A percentile compares a stretch with the other conserved stretches of the same genome.
These are phyloP conservation scores for Phrynosoma platyrhinos DNA, from an alignment of 2,113 vertebrate species.

Conservation along the genomic window DNA sequence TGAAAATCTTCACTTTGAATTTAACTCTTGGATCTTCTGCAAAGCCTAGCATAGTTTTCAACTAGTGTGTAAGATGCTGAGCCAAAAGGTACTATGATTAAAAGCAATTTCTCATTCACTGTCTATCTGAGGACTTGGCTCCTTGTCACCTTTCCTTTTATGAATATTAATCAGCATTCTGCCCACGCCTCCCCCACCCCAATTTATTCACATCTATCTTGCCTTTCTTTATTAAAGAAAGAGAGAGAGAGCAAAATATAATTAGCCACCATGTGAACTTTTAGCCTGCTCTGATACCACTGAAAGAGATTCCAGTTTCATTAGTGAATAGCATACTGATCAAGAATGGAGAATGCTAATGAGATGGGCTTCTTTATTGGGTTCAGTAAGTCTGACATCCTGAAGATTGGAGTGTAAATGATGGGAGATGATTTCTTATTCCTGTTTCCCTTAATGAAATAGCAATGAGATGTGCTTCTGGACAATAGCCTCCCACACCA, in stretches of 20 bases:
- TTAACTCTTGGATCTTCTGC: constrained; percentile 47
- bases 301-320: constrained; percentile 56
- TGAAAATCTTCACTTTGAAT: constrained; percentile 50
- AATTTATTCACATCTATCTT: constrained; percentile 63
- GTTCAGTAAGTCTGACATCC: constrained; percentile 52
- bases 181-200: constrained; percentile 37
- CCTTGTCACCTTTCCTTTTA: constrained; percentile 68
- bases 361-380: constrained; percentile 40
- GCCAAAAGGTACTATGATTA: constrained; percentile 66
- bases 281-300: constrained; percentile 56
- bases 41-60: constrained; percentile 50
- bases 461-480: neutral
- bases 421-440: constrained; percentile 41
- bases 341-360: constrained; percentile 55
- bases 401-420: constrained; percentile 12
- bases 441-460: neutral
- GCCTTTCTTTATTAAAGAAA: constrained; percentile 47
- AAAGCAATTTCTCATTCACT: constrained; percentile 67
- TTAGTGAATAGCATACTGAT: constrained; percentile 53
- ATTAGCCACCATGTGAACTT: constrained; percentile 53
- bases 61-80: constrained; percentile 57
- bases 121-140: constrained; percentile 61
- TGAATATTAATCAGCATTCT: constrained; percentile 68
- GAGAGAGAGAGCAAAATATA: constrained; percentile 58
- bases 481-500: neutral